Conservation (phyloP, 2,888 invertebrate species). For the Chesias legatella region DNA sequence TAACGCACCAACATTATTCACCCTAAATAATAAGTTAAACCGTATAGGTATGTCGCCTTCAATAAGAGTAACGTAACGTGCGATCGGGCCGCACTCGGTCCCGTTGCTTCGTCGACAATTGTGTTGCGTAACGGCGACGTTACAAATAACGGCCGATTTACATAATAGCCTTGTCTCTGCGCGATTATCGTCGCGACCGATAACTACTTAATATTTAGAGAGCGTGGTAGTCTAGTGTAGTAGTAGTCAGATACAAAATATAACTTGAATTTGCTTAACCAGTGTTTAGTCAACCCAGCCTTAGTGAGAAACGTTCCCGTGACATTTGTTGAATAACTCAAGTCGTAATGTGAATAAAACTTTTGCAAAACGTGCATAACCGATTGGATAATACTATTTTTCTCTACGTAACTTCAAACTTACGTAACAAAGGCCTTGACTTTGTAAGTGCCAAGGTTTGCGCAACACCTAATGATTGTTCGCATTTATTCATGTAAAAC, state of each 20-base stretch:
- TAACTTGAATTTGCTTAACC: too few relatives aligned
- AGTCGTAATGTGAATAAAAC: too few relatives aligned
- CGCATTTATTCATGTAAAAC: constrained; percentile 2
- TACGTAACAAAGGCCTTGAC: constrained; percentile 17
- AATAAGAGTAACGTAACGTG: constrained; percentile 57
- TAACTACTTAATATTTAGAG: too few relatives aligned
- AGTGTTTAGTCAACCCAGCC: too few relatives aligned
- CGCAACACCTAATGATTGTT: constrained; percentile 10
- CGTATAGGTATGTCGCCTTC: constrained; percentile 21
- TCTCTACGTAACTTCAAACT: constrained; percentile 12
- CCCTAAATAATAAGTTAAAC: constrained; percentile 16
- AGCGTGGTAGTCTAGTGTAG: too few relatives aligned
- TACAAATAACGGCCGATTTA: constrained; percentile 71
- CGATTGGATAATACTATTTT: constrained; percentile 8
- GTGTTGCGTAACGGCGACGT: constrained; percentile 64
- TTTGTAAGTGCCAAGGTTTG: constrained; percentile 12
- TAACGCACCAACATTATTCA: constrained; percentile 9
- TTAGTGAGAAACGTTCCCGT: too few relatives aligned
- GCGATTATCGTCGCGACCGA: constrained; percentile 55
- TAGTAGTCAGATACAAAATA: too few relatives aligned
- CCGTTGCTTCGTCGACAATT: constrained; percentile 61
- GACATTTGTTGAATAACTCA: too few relatives aligned
- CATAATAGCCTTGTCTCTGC: constrained; percentile 67
- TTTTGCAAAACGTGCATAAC: neutral
- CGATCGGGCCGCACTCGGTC: constrained; percentile 53